A percentile compares a stretch with the other conserved stretches of the same genome.
Conservation (phyloP, 2,797 vertebrate genomes). For the Diplodus sargus region DNA sequence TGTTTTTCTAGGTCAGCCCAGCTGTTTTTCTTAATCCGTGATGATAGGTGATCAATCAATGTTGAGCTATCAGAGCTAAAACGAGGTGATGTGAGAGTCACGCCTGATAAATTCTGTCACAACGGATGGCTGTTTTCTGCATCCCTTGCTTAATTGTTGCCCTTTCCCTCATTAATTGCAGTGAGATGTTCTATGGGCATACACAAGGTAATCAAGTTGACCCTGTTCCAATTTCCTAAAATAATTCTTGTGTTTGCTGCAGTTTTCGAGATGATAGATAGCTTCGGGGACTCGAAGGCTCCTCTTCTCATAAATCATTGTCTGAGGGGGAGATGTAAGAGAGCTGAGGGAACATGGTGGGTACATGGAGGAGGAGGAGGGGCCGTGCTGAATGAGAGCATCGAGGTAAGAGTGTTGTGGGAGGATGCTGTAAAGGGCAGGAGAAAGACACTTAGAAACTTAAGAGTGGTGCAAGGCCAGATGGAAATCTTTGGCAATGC, state of each 20-base stretch:
- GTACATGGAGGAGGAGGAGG: slow-evolving; percentile 66
- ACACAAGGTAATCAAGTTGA: slow-evolving; percentile 84
- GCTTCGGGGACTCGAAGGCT: slow-evolving; percentile 85
- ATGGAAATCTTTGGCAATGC: slow-evolving; percentile 53
- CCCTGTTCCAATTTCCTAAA: slow-evolving; percentile 88
- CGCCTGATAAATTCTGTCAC: slow-evolving; percentile 54
- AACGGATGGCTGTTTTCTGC: slow-evolving; percentile 62
- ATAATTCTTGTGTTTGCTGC: slow-evolving; percentile 89
- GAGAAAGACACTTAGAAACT: slow-evolving; percentile 72
- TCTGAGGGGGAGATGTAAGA: slow-evolving; percentile 76
- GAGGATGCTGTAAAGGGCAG: slow-evolving; percentile 73
- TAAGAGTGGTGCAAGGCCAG: slow-evolving; percentile 60
- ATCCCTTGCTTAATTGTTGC: slow-evolving; percentile 79
- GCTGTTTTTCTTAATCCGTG: slow-evolving; percentile 68
- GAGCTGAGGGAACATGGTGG: slow-evolving; percentile 75
- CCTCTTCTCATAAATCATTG: slow-evolving; percentile 89
- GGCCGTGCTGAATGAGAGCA: slow-evolving; percentile 52
- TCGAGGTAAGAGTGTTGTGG: slow-evolving; percentile 48
- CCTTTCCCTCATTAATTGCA: slow-evolving; percentile 78
- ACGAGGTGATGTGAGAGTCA: slow-evolving; percentile 44
- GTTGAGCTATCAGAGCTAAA: slow-evolving; percentile 62
- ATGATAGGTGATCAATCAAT: slow-evolving; percentile 76
- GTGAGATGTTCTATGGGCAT: slow-evolving; percentile 76
- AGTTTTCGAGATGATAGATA: slow-evolving; percentile 87
- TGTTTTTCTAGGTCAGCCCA: slow-evolving; percentile 83